A percentile compares a stretch with the other conserved stretches of the same genome.
Evolutionary conservation across 2,113 vertebrate genomes (phyloP).

Genomic region (Conger conger): DNA sequence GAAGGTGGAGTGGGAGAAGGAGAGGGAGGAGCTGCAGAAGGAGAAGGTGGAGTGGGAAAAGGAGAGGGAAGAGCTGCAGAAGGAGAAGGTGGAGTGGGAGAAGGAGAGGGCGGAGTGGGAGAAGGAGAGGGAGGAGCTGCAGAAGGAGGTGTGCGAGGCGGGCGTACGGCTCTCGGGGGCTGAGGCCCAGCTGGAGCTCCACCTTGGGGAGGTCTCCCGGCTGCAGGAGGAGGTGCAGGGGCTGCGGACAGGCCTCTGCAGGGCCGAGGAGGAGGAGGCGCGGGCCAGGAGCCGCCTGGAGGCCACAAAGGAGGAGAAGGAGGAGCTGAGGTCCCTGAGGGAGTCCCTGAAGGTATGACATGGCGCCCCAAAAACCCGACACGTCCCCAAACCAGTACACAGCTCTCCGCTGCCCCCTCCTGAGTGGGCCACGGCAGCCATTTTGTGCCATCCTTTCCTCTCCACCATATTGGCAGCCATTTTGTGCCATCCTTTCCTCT

Average conservation of each 20-base stretch:
- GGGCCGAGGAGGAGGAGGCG: conserved; percentile 64
- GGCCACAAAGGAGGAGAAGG: conserved; percentile 59
- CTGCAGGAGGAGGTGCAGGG: conserved; percentile 70
- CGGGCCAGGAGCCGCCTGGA: conserved; percentile 72
- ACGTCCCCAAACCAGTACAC: too few relatives aligned
- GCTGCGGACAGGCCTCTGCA: conserved; percentile 71
- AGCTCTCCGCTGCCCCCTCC: too few relatives aligned
- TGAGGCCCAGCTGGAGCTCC: conserved; percentile 76
- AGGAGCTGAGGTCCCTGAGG: conserved; percentile 73
- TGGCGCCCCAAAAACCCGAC: neutral
- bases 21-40: conserved; percentile 60
- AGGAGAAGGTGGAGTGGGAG: too few relatives aligned
- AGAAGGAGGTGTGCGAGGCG: conserved; percentile 61
- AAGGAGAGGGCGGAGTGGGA: conserved; percentile 31
- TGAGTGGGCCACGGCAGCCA: too few relatives aligned
- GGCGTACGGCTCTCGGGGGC: conserved; percentile 57
- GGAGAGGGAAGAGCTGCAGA: too few relatives aligned
- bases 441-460: too few relatives aligned
- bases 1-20: conserved; percentile 53
- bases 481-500: too few relatives aligned
- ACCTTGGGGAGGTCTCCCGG: conserved; percentile 69
- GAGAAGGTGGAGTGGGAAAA: conserved; percentile 15
- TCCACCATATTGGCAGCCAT: too few relatives aligned
- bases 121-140: conserved; percentile 48
- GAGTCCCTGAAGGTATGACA: conserved; percentile 48